phyloP scores from a whole-genome alignment of 1,140 invertebrate species.

The Saccostrea cuccullata region DNA sequence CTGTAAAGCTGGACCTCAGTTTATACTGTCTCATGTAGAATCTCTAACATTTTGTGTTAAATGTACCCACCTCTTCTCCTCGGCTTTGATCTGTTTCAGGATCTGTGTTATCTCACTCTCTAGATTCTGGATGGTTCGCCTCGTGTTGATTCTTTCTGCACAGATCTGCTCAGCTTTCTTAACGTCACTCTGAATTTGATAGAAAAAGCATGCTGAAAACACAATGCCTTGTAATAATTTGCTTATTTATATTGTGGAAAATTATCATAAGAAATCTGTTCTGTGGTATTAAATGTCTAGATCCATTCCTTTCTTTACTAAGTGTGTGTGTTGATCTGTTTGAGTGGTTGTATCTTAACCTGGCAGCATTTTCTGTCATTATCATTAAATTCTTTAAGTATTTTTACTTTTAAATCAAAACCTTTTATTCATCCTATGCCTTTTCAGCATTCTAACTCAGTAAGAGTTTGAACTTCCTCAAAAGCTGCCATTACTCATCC shows the following conservation, averaged over 20 bases:
- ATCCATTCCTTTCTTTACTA: background rate
- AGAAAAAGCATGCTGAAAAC: background rate
- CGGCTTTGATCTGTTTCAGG: slow-evolving; percentile 68
- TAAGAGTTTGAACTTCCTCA: no score
- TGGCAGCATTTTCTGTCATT: no score
- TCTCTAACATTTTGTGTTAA: no score
- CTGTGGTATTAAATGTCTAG: background rate
- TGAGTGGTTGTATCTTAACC: no score
- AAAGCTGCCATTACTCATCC: no score
- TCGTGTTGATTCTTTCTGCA: slow-evolving; percentile 69
- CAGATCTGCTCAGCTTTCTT: slow-evolving; percentile 69
- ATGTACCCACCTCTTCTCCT: slow-evolving; percentile 70
- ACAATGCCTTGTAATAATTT: background rate
- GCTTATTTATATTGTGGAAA: background rate
- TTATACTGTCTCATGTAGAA: no score
- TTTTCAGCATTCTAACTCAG: no score
- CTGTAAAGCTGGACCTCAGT: no score
- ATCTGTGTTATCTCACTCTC: slow-evolving; percentile 76
- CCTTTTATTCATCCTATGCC: no score
- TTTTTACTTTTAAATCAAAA: no score
- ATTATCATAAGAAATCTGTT: background rate
- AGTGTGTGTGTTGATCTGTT: no score
- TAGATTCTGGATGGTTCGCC: slow-evolving; percentile 67
- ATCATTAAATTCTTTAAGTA: no score
- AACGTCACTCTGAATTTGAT: slow-evolving; percentile 59